Conservation (phyloP, 2,113 vertebrate species). For the Bufo gargarizans region DNA sequence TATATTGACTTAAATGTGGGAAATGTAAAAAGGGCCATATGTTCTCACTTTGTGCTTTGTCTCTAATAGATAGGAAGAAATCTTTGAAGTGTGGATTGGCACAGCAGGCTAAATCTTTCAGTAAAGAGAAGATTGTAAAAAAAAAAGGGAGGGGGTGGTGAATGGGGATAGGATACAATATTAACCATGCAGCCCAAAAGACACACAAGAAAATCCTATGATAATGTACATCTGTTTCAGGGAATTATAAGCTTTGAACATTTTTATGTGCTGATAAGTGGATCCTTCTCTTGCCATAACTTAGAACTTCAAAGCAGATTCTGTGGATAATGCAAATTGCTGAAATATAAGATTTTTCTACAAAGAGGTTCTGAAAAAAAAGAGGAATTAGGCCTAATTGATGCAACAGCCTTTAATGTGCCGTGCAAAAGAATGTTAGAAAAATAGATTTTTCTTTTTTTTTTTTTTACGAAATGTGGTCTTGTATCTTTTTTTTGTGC, state of each 20-base stretch:
- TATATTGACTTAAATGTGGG: slow-evolving; percentile 88
- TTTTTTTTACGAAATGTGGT: slow-evolving; percentile 54
- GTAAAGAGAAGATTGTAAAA: slow-evolving; percentile 89
- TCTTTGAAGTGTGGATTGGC: slow-evolving; percentile 97
- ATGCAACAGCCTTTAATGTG: slow-evolving; percentile 93
- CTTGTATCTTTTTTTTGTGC: slow-evolving; percentile 39
- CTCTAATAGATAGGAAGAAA: slow-evolving; percentile 88
- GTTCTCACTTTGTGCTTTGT: slow-evolving; percentile 89
- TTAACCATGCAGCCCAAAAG: slow-evolving; percentile 89
- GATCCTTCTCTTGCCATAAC: slow-evolving; percentile 95
- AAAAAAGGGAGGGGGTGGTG: slow-evolving; percentile 69
- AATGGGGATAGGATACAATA: slow-evolving; percentile 85
- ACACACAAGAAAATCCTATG: slow-evolving; percentile 91
- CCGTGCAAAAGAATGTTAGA: slow-evolving; percentile 73
- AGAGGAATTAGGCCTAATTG: slow-evolving; percentile 89
- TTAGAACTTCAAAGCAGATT: slow-evolving; percentile 98
- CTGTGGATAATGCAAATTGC: slow-evolving; percentile 98
- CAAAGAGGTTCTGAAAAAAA: slow-evolving; percentile 83
- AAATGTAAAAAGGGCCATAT: slow-evolving; percentile 88
- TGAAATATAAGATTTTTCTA: slow-evolving; percentile 91
- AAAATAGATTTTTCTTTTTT: slow-evolving; percentile 79
- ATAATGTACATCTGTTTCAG: slow-evolving; percentile 99
- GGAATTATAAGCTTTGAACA: slow-evolving; percentile 98
- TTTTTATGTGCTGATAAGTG: slow-evolving; percentile 96
- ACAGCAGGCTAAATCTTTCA: slow-evolving; percentile 89